Evolutionary conservation across 2,113 vertebrate genomes (phyloP), one percentile per base, ranked within the genome.

Genomic region (Zosterops japonicus): DNA sequence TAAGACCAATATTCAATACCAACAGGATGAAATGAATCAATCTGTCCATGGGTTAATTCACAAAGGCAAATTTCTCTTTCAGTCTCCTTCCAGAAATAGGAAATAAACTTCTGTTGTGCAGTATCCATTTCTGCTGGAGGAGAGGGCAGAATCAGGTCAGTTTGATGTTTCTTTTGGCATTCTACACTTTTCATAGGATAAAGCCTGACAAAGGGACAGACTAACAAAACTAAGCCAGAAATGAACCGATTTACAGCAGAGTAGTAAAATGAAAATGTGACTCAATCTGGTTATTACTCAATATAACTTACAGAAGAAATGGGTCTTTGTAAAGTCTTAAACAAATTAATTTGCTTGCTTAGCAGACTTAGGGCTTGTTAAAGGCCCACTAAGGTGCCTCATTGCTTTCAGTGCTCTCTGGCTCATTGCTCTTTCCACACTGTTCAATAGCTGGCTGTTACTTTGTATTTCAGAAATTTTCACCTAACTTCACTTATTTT

Each of bases 1-100:
- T 27, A 95, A 65, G 68, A 96, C 69, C 81, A 91, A 95, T 97
- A 95, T 96, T 93, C 83, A 90, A 61, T 93, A 95, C 20, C 11
- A 7, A 95, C 68, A 84, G 10, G 69, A 97, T 94, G 74, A 96
- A 93, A 75, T 87, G 55, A 94, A 89, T 93, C 94, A 90, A 88
- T 86, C 67, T 86, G 50, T 68, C 80, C 70, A 39, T n/a, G 52
- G 25, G 9, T 89, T 91, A 94, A 95, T 93, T 87, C 63, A 92
- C 85, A 96, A 95, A 96, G 68, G 88, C 69, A 77, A 87, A 87
- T 91, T 90, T 71, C 41, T 70, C 53, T 75, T 83, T 94, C 80
- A 46, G 18, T 57, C 61, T 82, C 3, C 1, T 44, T 53, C 7
- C 44, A 65, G 89, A 87, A 91, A 92, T 80, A 65, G 46, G 44